A percentile compares a stretch with the other conserved stretches of the same genome.
These are phyloP conservation scores for Lithophane semibrunnea DNA, from an alignment of 2,888 invertebrate species.

Conservation along the genomic window DNA sequence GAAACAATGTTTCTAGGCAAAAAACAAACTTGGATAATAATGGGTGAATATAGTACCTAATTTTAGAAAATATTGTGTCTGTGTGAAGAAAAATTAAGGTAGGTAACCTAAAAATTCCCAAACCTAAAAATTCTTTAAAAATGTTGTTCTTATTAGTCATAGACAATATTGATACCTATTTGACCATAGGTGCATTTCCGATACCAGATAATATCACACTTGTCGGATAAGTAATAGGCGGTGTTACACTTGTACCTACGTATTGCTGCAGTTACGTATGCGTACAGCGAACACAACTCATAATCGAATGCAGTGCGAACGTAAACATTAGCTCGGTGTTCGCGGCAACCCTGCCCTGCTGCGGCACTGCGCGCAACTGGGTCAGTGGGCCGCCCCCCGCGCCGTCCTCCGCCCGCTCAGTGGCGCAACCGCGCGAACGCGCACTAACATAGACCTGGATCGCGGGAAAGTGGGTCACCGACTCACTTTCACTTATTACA, in stretches of 20 bases:
- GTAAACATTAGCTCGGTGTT: constrained; percentile 87
- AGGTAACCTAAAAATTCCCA: background rate
- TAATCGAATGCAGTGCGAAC: constrained; percentile 82
- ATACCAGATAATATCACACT: constrained; percentile 8
- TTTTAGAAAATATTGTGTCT: background rate
- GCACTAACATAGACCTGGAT: constrained; percentile 98
- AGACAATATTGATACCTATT: background rate
- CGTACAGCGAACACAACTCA: constrained; percentile 68
- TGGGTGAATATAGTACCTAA: background rate
- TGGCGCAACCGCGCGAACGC: constrained; percentile 90
- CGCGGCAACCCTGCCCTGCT: constrained; percentile 90
- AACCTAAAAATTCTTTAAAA: background rate
- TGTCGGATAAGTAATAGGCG: constrained; percentile 34
- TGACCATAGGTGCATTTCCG: background rate
- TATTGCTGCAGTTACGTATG: constrained; percentile 65
- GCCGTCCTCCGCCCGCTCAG: constrained; percentile 88
- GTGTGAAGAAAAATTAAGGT: background rate
- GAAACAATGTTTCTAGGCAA: too few relatives aligned
- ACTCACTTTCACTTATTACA: constrained; percentile 97
- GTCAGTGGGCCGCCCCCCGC: constrained; percentile 95
- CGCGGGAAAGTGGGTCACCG: constrained; percentile 97
- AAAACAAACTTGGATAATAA: background rate
- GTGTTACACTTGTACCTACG: constrained; percentile 36
- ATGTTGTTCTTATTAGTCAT: background rate
- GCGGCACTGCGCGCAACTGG: constrained; percentile 93